These are phyloP conservation scores for Pseudochirops corinnae DNA, from an alignment of 2,797 vertebrate species.

Conservation along the genomic window DNA sequence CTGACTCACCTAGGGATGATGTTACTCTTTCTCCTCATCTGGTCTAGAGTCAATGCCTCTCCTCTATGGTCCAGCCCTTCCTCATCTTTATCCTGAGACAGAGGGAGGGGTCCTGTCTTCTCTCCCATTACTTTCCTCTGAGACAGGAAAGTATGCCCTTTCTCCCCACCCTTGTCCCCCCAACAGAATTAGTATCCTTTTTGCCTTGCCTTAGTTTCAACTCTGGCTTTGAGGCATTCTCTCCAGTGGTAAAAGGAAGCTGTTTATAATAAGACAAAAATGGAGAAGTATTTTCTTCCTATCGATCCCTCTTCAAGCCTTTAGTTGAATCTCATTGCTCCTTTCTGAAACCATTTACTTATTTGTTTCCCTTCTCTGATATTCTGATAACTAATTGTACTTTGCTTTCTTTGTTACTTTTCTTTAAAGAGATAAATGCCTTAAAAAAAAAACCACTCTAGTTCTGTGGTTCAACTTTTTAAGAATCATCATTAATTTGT, in stretches of 20 bases:
- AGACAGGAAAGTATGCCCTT: neutral
- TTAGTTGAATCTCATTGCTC: neutral
- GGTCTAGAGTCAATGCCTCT: neutral
- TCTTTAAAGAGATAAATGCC: conserved; percentile 26
- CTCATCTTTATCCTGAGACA: neutral
- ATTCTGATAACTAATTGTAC: neutral
- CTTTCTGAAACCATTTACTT: neutral
- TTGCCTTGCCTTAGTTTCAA: neutral
- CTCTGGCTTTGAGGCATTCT: neutral
- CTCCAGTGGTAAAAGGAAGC: neutral
- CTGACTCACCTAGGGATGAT: neutral
- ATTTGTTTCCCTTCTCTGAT: neutral
- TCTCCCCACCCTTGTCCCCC: neutral
- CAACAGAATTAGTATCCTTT: neutral
- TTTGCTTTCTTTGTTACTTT: conserved; percentile 33
- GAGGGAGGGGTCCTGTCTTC: neutral
- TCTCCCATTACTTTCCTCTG: neutral
- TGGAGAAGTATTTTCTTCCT: neutral
- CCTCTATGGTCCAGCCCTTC: neutral
- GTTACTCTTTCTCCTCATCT: neutral
- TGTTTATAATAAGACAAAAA: neutral
- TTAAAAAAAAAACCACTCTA: conserved; percentile 29
- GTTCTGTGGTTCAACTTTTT: conserved; percentile 43
- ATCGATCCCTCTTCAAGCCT: neutral
- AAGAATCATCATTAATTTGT: conserved; percentile 39